phyloP scores from a whole-genome alignment of 1,140 invertebrate species.

The Spodoptera frugiperda region DNA sequence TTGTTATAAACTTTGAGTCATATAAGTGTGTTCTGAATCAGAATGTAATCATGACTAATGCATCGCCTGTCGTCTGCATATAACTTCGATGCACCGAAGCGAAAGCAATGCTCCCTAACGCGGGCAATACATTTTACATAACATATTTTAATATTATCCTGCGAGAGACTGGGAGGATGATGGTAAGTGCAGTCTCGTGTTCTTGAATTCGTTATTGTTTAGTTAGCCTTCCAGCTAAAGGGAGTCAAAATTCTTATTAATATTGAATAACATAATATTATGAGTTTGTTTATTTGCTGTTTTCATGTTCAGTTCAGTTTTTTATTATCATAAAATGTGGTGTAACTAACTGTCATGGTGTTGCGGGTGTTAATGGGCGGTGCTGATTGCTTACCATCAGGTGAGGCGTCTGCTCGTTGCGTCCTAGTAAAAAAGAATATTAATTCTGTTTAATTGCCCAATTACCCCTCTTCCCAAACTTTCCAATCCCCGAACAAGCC shows the following conservation, averaged over 20 bases:
- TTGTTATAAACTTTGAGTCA: too few species aligned
- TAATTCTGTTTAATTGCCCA: too few species aligned
- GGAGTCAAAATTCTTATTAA: background rate
- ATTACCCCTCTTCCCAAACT: too few species aligned
- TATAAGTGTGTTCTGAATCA: too few species aligned
- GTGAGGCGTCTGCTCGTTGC: too few species aligned
- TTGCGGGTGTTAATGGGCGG: too few species aligned
- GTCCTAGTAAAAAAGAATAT: too few species aligned
- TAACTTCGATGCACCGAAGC: background rate
- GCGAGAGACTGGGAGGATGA: conserved; percentile 20
- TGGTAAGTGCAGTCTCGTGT: conserved; percentile 34
- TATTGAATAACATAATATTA: background rate
- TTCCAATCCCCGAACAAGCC: too few species aligned
- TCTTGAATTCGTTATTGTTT: conserved; percentile 15
- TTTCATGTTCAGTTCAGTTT: background rate
- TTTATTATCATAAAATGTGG: too few species aligned
- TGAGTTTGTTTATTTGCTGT: background rate
- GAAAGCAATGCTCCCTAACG: conserved; percentile 6
- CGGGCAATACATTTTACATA: conserved; percentile 20
- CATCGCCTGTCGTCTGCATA: background rate
- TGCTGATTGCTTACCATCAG: too few species aligned
- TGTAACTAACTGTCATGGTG: too few species aligned
- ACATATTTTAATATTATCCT: conserved; percentile 23
- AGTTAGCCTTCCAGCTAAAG: background rate
- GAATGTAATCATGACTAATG: background rate